Evolutionary conservation across 2,888 invertebrate genomes (phyloP).

Genomic region (Epistrophe eligans): DNA sequence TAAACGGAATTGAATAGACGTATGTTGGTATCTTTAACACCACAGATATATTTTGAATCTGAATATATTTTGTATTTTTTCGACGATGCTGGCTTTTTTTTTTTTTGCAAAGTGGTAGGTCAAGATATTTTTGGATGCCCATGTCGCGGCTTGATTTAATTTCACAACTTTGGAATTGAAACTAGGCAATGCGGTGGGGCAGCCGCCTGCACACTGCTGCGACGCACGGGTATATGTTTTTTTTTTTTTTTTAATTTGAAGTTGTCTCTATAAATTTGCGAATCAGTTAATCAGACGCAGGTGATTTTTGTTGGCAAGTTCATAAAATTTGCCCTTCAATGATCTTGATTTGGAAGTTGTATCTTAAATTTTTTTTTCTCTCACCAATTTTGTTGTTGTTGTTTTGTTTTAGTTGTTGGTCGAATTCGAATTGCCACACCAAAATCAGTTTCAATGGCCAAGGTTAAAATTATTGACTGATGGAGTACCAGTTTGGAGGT

Average conservation of each 20-base stretch:
- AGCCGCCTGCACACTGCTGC: not conserved
- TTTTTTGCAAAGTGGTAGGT: constrained; percentile 74
- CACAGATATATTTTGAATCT: constrained; percentile 31
- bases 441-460: constrained; percentile 71
- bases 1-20: constrained; percentile 7
- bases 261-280: constrained; percentile 60
- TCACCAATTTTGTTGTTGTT: constrained; percentile 25
- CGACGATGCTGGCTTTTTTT: not conserved
- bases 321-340: constrained; percentile 70
- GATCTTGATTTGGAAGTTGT: constrained; percentile 73
- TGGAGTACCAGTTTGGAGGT: constrained; percentile 75
- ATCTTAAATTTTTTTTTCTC: constrained; percentile 34
- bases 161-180: constrained; percentile 58
- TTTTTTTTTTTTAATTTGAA: too few species aligned
- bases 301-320: constrained; percentile 43
- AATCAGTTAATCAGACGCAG: constrained; percentile 59
- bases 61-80: constrained; percentile 21
- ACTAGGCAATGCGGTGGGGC: not conserved
- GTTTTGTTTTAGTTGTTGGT: constrained; percentile 24
- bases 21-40: constrained; percentile 20
- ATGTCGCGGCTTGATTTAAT: constrained; percentile 63
- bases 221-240: too few species aligned
- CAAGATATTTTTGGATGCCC: constrained; percentile 65
- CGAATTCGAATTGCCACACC: constrained; percentile 59
- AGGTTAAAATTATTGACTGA: constrained; percentile 75